Evolutionary conservation across 2,888 invertebrate species (phyloP).

Genomic region (Pyralis farinalis): DNA sequence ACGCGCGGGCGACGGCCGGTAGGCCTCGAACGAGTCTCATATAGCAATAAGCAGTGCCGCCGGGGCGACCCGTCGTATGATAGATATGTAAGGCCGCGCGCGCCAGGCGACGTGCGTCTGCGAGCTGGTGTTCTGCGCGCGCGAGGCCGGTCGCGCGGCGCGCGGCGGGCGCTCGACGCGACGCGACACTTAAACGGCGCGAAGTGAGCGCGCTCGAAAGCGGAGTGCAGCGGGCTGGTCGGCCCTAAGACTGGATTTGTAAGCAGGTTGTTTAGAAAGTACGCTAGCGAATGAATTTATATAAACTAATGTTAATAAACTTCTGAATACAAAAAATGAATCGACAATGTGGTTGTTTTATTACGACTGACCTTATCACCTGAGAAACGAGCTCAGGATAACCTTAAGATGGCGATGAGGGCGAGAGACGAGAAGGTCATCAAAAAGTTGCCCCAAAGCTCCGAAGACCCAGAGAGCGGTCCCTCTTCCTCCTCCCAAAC

Average conservation of each 20-base stretch:
- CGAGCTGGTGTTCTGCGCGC: constrained; percentile 26
- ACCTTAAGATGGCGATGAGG: too few relatives aligned
- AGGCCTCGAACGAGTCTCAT: constrained; percentile 24
- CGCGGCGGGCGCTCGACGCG: too few relatives aligned
- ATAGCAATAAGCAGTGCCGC: constrained; percentile 65
- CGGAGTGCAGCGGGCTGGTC: constrained; percentile 2
- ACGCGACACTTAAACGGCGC: too few relatives aligned
- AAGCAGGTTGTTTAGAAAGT: constrained; percentile 63
- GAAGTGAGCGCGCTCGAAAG: constrained; percentile 1
- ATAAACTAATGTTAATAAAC: constrained; percentile 59
- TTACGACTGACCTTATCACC: constrained; percentile 27
- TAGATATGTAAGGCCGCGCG: constrained; percentile 36
- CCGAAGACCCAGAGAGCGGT: too few relatives aligned
- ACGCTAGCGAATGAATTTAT: constrained; percentile 70
- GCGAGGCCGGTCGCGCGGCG: too few relatives aligned
- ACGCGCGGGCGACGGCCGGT: too few relatives aligned
- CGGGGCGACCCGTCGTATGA: constrained; percentile 46
- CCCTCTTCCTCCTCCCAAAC: too few relatives aligned
- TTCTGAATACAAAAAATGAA: constrained; percentile 61
- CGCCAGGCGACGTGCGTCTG: constrained; percentile 36
- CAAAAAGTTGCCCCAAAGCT: too few relatives aligned
- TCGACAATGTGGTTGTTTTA: constrained; percentile 29
- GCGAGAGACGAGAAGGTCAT: too few relatives aligned
- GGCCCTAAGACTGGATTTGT: constrained; percentile 53
- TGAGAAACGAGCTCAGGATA: too few relatives aligned